These are phyloP conservation scores for Elegia similella DNA, from an alignment of 2,888 invertebrate genomes.

Conservation along the genomic window DNA sequence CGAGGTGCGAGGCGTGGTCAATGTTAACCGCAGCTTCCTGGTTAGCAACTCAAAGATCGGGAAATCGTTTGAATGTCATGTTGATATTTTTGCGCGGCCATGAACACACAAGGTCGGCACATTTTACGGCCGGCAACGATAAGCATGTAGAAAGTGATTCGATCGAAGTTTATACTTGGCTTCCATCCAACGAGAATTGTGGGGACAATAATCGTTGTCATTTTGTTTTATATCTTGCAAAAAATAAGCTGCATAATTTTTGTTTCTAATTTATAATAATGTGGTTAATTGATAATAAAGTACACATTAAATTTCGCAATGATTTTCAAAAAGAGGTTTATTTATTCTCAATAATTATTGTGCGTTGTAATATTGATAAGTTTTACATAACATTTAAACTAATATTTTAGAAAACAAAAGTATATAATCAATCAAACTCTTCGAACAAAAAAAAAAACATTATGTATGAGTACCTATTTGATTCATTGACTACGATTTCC, in stretches of 20 bases:
- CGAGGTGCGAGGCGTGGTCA: constrained; percentile 62
- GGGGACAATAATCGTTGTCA: constrained; percentile 18
- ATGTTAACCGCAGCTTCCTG: constrained; percentile 70
- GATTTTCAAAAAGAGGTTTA: no score
- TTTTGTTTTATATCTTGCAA: neutral
- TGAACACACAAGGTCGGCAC: constrained; percentile 70
- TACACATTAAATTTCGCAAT: no score
- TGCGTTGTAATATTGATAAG: no score
- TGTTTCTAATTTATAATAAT: neutral
- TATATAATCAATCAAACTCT: no score
- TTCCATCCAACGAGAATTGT: constrained; percentile 53
- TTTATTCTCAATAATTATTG: no score
- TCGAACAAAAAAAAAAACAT: no score
- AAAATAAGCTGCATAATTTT: neutral
- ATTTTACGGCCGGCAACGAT: constrained; percentile 64
- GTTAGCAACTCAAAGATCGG: constrained; percentile 74
- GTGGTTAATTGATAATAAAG: neutral
- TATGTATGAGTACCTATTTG: no score
- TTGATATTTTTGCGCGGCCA: constrained; percentile 77
- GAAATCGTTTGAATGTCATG: constrained; percentile 77
- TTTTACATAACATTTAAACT: no score
- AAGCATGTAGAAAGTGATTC: constrained; percentile 73
- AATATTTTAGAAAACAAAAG: no score
- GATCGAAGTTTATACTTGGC: constrained; percentile 58
- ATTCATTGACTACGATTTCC: no score